Percentiles rank a stretch among this genome's conserved stretches.
These are phyloP conservation scores for Nomada flava DNA, from an alignment of 2,888 invertebrate genomes.

Conservation along the genomic window DNA sequence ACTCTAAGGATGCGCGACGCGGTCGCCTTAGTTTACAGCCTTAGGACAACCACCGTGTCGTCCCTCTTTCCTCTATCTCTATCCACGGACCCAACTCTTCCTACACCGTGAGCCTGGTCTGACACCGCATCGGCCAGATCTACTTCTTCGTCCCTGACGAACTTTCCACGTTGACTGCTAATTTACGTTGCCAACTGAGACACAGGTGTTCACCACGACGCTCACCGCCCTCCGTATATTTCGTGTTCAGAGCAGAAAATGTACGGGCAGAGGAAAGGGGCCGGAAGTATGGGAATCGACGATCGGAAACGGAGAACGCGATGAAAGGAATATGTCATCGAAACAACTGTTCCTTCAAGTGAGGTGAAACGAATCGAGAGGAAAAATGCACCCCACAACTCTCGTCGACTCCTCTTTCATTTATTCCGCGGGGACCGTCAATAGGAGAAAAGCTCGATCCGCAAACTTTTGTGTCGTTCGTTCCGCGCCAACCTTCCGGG, in stretches of 20 bases:
- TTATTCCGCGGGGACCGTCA: constrained; percentile 46
- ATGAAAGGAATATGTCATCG: constrained; percentile 1
- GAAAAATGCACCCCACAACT: neutral
- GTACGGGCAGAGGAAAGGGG: neutral
- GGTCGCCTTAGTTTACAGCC: constrained; percentile 63
- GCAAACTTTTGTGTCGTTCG: constrained; percentile 48
- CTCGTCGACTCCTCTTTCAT: constrained; percentile 20
- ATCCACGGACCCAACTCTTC: constrained; percentile 15
- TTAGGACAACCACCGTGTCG: constrained; percentile 56
- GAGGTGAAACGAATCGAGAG: constrained; percentile 25
- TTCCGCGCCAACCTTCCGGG: constrained; percentile 54
- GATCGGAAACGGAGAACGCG: neutral
- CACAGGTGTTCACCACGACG: neutral
- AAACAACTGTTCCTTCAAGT: constrained; percentile 16
- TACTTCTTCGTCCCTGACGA: neutral
- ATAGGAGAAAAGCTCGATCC: constrained; percentile 58
- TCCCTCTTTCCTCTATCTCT: constrained; percentile 35
- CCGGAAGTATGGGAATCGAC: neutral
- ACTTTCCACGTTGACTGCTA: neutral
- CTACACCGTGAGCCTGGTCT: constrained; percentile 10
- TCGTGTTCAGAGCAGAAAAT: neutral
- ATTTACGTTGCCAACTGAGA: constrained; percentile 1
- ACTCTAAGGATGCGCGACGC: constrained; percentile 69
- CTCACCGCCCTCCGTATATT: no score
- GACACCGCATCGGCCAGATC: neutral